Conservation (phyloP, 2,888 invertebrate species). For the Chrysolina oricalcia region DNA sequence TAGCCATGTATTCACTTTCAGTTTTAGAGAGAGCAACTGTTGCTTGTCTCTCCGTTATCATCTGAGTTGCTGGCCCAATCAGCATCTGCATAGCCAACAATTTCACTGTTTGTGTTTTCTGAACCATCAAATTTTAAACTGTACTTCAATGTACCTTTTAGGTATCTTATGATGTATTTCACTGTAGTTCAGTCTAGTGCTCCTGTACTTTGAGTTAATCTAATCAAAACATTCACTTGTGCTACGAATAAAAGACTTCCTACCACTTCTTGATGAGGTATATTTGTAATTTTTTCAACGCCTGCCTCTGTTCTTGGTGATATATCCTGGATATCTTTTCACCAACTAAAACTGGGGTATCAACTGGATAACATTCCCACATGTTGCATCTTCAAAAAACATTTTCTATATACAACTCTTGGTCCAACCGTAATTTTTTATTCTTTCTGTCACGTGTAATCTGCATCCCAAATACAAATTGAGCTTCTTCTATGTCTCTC, state of each 20-base stretch:
- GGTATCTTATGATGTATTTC: not conserved
- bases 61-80: slow-evolving; percentile 42
- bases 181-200: too few species aligned
- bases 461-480: not conserved
- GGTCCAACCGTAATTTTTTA: slow-evolving; percentile 16
- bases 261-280: not conserved
- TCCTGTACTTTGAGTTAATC: too few species aligned
- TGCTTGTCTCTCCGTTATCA: not conserved
- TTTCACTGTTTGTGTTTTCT: not conserved
- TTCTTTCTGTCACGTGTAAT: not conserved
- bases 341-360: too few species aligned
- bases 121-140: not conserved
- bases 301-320: too few species aligned
- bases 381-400: slow-evolving; percentile 26
- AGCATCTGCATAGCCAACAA: slow-evolving; percentile 41
- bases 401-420: slow-evolving; percentile 26
- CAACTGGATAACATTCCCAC: slow-evolving; percentile 25
- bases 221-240: too few species aligned
- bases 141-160: not conserved
- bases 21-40: not conserved
- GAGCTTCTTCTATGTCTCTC: slow-evolving; percentile 21
- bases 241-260: not conserved
- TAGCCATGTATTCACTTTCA: slow-evolving; percentile 5
- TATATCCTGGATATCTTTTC: too few species aligned
- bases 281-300: not conserved